Base-by-base conservation (phyloP, 2,797 vertebrate genomes). In the Nyctibius grandis region DNA sequence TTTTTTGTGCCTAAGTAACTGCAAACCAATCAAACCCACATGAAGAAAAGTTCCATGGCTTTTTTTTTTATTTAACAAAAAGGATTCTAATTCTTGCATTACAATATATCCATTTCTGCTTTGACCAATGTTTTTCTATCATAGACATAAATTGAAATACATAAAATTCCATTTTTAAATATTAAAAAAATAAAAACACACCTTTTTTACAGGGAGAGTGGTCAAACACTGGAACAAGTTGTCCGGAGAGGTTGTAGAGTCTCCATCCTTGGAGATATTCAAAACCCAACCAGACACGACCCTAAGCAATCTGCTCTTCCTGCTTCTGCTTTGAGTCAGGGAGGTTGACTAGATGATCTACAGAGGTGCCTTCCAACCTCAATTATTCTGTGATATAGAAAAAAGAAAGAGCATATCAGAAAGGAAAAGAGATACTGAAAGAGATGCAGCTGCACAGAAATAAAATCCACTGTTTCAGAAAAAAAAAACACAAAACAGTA, bases 201-300 rank as follows among this genome's bases (percentile, higher is more conserved):
- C 2, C 38, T 70, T 63, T 72, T 54, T 91, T n/a, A n/a, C n/a
- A n/a, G n/a, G n/a, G n/a, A n/a, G 40, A 42, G 40, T 42, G 11
- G 40, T 42, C 15, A 42, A 42, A 42, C 40, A 42, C 40, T 42
- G 40, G 40, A 42, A 42, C 40, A 42, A n/a, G n/a, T n/a, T n/a
- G n/a, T 50, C 19, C 13, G 6, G 51, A 38, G 5, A 17, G 3
- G 11, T 28, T 73, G 18, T 31, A 57, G n/a, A 48, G 19, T 57
- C 15, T 60, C 25, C 4, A 2, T 45, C 47, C 29, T 47, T 81
- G 34, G 12, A 74, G 12, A 18, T 59, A 23, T 33, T 85, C 18
- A 70, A 78, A 74, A 53, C 4, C 4, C 4, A 63, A 10, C 6
- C 0, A 1, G 33, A 26, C 11, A 38, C 0, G 0, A 14, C 17